A percentile compares a stretch with the other conserved stretches of the same genome.
Evolutionary conservation across 2,113 vertebrate genomes (phyloP).

Genomic region (Oreotrochilus melanogaster): DNA sequence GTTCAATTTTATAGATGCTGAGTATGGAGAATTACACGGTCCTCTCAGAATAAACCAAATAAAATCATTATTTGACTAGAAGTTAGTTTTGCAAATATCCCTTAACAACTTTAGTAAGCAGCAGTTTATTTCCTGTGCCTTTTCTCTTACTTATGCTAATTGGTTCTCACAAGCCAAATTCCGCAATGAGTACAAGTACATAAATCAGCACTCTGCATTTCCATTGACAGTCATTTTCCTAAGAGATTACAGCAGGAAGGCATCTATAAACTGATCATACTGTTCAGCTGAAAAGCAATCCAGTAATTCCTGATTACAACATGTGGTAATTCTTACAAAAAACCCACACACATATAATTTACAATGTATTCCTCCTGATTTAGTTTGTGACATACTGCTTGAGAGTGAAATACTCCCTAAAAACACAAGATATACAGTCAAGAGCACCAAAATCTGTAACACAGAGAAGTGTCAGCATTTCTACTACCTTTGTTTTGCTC

Average conservation of each 20-base stretch:
- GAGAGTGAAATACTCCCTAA: not conserved
- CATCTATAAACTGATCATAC: not conserved
- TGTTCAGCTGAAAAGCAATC: slow-evolving; percentile 4
- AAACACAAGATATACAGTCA: not conserved
- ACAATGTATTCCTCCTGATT: not conserved
- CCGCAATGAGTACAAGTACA: not conserved
- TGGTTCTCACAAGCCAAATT: slow-evolving; percentile 38
- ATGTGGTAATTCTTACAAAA: not conserved
- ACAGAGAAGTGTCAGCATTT: not conserved
- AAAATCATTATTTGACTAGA: slow-evolving; percentile 10
- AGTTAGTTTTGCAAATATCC: not conserved
- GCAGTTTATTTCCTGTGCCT: not conserved
- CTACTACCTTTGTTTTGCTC: not conserved
- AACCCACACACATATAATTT: not conserved
- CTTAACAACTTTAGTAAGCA: not conserved
- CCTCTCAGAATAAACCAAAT: not conserved
- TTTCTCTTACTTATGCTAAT: not conserved
- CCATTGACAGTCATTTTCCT: slow-evolving; percentile 3
- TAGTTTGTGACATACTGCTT: not conserved
- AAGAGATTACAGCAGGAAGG: not conserved
- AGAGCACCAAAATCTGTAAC: not conserved
- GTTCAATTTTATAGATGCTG: not conserved
- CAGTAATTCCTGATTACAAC: not conserved
- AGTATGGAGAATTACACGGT: not conserved
- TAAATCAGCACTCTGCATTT: slow-evolving; percentile 40